Percentiles rank a stretch among this genome's conserved stretches.
phyloP scores from a whole-genome alignment of 2,113 vertebrate species.

The Delphinus delphis region DNA sequence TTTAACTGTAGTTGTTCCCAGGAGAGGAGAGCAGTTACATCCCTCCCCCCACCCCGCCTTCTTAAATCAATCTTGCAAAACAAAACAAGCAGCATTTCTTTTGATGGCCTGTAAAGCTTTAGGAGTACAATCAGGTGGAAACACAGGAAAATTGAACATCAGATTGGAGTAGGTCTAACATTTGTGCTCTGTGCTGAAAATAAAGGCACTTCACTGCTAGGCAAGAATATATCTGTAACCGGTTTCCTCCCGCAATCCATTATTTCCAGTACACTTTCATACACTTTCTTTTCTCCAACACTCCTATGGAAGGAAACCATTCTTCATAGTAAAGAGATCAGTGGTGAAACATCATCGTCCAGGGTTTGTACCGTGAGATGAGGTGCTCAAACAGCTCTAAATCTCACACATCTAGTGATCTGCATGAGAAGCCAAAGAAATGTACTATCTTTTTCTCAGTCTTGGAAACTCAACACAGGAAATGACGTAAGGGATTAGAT shows the following conservation, averaged over 20 bases:
- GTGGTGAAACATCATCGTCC: not conserved
- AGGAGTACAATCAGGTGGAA: not conserved
- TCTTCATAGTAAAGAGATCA: not conserved
- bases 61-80: not conserved
- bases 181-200: not conserved
- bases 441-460: not conserved
- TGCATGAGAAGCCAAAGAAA: not conserved
- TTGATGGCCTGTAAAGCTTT: not conserved
- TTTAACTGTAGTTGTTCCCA: not conserved
- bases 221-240: not conserved
- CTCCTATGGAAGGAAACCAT: not conserved
- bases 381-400: not conserved
- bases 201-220: slow-evolving; percentile 50
- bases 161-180: not conserved
- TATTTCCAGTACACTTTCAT: not conserved
- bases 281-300: not conserved
- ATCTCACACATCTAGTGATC: not conserved
- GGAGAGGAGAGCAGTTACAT: not conserved
- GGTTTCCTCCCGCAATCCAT: not conserved
- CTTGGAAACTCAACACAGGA: not conserved
- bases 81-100: not conserved
- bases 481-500: not conserved
- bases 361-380: not conserved
- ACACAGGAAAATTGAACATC: not conserved
- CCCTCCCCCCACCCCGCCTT: too few relatives aligned